phyloP scores from a whole-genome alignment of 2,888 invertebrate genomes.

The Trissonchulus latispiculum region DNA sequence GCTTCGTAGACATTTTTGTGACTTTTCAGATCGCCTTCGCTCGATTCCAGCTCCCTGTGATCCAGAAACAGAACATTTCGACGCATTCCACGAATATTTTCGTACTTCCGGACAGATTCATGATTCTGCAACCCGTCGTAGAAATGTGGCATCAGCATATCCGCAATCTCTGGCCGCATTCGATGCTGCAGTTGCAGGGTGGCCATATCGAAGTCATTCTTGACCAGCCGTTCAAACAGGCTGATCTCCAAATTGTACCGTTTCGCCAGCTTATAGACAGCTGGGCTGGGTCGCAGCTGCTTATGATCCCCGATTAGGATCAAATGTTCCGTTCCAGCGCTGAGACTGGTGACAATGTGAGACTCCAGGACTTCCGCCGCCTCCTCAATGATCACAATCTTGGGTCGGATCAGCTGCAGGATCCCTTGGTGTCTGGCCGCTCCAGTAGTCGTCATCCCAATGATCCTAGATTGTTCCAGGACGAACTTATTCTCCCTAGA shows the following conservation, averaged over 20 bases:
- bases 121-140: conserved; percentile 53
- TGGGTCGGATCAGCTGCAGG: conserved; percentile 49
- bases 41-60: conserved; percentile 27
- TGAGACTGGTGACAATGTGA: conserved; percentile 67
- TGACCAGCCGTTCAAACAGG: conserved; percentile 68
- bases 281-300: conserved; percentile 64
- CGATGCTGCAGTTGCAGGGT: conserved; percentile 60
- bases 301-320: conserved; percentile 79
- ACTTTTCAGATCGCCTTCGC: conserved; percentile 26
- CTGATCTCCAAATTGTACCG: conserved; percentile 63
- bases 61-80: conserved; percentile 60
- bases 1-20: conserved; percentile 59
- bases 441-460: conserved; percentile 41
- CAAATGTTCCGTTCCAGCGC: conserved; percentile 62
- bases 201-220: conserved; percentile 56
- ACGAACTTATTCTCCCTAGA: conserved; percentile 28
- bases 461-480: conserved; percentile 19
- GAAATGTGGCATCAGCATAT: conserved; percentile 55
- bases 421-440: conserved; percentile 60
- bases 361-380: conserved; percentile 77
- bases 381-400: conserved; percentile 61
- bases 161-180: conserved; percentile 61
- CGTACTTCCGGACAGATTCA: conserved; percentile 53
- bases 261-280: conserved; percentile 58
- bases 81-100: conserved; percentile 54